Percentiles rank a stretch among this genome's conserved stretches.
Evolutionary conservation across 1,140 invertebrate genomes (phyloP).

Genomic region (Nomia melanderi): DNA sequence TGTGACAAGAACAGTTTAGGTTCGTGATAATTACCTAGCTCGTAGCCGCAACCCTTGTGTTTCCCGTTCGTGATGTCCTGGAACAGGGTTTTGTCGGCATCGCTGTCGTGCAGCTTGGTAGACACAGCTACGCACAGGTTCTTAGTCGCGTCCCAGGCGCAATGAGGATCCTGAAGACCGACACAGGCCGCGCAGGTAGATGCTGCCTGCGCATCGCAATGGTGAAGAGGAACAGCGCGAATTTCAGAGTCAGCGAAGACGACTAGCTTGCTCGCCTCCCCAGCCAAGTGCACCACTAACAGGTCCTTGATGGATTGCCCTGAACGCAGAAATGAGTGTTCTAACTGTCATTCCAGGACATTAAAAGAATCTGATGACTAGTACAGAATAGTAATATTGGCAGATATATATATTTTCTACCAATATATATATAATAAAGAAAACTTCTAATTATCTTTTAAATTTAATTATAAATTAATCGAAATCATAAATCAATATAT

Average conservation of each 20-base stretch:
- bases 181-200: conserved; percentile 91
- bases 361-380: too few relatives aligned
- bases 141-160: conserved; percentile 94
- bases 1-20: not conserved
- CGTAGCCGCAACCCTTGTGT: conserved; percentile 85
- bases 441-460: too few relatives aligned
- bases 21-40: conserved; percentile 74
- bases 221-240: conserved; percentile 91
- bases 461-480: too few relatives aligned
- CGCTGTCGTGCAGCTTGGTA: conserved; percentile 85
- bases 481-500: too few relatives aligned
- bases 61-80: conserved; percentile 88
- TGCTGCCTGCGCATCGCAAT: conserved; percentile 85
- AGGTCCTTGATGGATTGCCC: conserved; percentile 78
- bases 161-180: conserved; percentile 97
- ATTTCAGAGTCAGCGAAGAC: conserved; percentile 94
- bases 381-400: too few relatives aligned
- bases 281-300: conserved; percentile 77
- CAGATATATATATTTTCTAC: too few relatives aligned
- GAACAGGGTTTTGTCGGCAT: conserved; percentile 84
- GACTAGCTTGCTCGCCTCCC: conserved; percentile 87
- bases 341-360: not conserved
- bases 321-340: conserved; percentile 37
- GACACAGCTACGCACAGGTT: conserved; percentile 87
- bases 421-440: too few relatives aligned